Percentiles rank a stretch among this genome's conserved stretches.
Conservation (phyloP, 2,113 vertebrate species). For the Pteropus alecto region DNA sequence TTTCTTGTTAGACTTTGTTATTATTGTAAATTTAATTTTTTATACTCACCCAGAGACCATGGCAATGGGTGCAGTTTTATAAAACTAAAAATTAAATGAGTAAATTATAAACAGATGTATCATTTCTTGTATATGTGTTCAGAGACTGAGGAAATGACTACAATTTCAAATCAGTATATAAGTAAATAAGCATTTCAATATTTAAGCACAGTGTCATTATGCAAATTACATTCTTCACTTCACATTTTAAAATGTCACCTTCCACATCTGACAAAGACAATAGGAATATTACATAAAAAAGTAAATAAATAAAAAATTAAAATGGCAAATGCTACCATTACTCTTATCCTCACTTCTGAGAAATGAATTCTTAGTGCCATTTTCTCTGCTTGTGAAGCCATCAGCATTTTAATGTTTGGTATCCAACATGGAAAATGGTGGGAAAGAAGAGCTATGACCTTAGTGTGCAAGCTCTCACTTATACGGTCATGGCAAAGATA, state of each 20-base stretch:
- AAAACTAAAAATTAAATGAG: constrained; percentile 42
- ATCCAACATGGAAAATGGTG: not conserved
- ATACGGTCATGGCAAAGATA: rapidly evolving
- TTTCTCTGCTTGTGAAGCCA: not conserved
- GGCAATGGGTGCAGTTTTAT: not conserved
- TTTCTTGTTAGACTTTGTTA: not conserved
- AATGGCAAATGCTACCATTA: not conserved
- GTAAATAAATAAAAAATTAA: not conserved
- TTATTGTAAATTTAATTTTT: not conserved
- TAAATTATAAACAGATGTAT: constrained; percentile 36
- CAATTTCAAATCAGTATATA: constrained; percentile 19
- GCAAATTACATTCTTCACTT: not conserved
- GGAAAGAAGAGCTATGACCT: not conserved
- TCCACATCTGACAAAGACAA: not conserved
- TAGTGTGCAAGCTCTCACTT: not conserved
- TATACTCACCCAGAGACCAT: not conserved
- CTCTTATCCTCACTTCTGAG: not conserved
- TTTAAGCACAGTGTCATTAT: not conserved
- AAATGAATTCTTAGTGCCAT: not conserved
- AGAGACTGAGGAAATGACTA: not conserved
- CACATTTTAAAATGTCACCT: not conserved
- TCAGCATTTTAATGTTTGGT: not conserved
- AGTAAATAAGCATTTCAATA: constrained; percentile 45
- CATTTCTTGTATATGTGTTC: not conserved
- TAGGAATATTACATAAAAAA: not conserved